These are phyloP conservation scores for Hyla sarda DNA, from an alignment of 2,113 vertebrate genomes.

Conservation along the genomic window DNA sequence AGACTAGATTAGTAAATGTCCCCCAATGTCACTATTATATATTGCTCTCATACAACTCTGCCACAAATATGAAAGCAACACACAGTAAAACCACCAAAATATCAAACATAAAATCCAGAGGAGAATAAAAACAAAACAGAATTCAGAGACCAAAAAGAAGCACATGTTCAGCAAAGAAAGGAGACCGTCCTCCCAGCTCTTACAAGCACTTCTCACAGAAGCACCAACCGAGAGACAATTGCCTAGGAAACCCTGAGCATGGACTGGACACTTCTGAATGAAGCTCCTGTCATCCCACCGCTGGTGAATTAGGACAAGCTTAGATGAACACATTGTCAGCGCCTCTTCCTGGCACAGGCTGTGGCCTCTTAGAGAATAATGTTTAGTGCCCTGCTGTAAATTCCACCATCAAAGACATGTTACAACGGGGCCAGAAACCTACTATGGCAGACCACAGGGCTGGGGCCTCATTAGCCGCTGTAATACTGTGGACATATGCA, in stretches of 20 bases:
- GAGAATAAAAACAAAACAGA: too few relatives aligned
- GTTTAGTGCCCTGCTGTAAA: background rate
- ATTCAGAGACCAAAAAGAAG: too few relatives aligned
- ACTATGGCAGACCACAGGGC: background rate
- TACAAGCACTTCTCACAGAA: background rate
- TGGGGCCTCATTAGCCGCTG: conserved; percentile 10
- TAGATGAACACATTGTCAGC: background rate
- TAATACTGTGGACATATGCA: conserved; percentile 9
- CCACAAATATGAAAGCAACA: too few relatives aligned
- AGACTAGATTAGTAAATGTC: too few relatives aligned
- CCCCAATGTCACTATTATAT: too few relatives aligned
- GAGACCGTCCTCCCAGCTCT: background rate
- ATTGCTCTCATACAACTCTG: too few relatives aligned
- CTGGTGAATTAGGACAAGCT: background rate
- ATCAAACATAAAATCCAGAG: too few relatives aligned
- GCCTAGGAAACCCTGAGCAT: background rate
- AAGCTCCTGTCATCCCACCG: background rate
- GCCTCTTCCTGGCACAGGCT: background rate
- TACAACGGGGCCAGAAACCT: background rate
- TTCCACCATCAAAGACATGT: background rate
- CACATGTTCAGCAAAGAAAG: background rate
- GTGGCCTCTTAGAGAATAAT: background rate
- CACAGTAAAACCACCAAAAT: too few relatives aligned
- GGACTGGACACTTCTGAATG: background rate
- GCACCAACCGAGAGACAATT: background rate